Base-by-base conservation (phyloP, 1,140 invertebrate species). In the Acyrthosiphon pisum region DNA sequence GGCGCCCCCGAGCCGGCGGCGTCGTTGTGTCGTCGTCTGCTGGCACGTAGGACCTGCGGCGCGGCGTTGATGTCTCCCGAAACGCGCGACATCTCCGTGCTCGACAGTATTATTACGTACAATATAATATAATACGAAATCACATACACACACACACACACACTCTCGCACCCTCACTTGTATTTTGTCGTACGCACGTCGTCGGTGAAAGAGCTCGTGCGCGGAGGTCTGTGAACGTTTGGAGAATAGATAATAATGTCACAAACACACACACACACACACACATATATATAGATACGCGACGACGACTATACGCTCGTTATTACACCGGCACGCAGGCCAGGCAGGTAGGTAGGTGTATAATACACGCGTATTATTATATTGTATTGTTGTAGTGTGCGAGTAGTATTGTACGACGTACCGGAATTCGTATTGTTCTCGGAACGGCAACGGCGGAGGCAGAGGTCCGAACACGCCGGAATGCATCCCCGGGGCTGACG, bases 391-490 rank as follows among this genome's bases (percentile, higher is more conserved):
- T 53, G 20, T 53, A 7, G 50, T 53, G 50, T 53, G 50, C 50
- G 50, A 53, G 20, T 18, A 50, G 11, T 53, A 53, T 53, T 23
- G 7, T 76, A 83, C 44, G 11, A 83, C 68, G 91, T 53, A 92
- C 91, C 91, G 91, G 91, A 92, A 92, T 92, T 92, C 68, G 91
- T 92, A 92, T 92, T 92, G 91, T 92, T 92, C 91, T 92, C 46
- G 20, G 60, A 37, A 35, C 37, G 35, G 30, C 11, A 30, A 30
- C 35, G 37, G 35, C 22, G 22, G 60, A n/a, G 60, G 30, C 60
- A 76, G 60, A 76, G 60, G 60, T 76, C 41, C 90, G 44, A 48
- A 68, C 90, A 44, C 91, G 68, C 76, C 76, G 91, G 91, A 92
- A 92, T 83, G 91, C 76, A 83, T 92, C 91, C 91, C 46, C 76